Conservation (phyloP, 2,113 vertebrate genomes). For the Chlamydotis undulata region DNA sequence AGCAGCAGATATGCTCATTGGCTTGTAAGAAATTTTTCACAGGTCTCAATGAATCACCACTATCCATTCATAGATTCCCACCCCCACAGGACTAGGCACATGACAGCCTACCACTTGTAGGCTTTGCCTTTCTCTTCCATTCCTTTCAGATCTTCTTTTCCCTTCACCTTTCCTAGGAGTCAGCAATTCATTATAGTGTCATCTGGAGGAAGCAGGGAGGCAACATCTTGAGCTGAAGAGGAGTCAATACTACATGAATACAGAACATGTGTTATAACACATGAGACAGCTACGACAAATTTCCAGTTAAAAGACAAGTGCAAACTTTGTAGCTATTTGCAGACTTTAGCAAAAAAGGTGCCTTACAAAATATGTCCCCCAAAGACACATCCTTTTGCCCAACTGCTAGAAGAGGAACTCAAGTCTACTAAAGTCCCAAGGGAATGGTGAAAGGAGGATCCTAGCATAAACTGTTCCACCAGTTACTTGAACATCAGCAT, state of each 20-base stretch:
- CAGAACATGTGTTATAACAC: neutral
- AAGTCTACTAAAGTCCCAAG: neutral
- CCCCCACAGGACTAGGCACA: too few species aligned
- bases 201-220: neutral
- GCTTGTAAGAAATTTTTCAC: neutral
- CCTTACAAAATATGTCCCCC: neutral
- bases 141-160: neutral
- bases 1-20: neutral
- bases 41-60: neutral
- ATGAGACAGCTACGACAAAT: neutral
- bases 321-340: neutral
- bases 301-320: neutral
- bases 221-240: neutral
- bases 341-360: neutral
- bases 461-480: neutral
- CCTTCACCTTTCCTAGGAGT: neutral
- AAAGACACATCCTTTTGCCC: neutral
- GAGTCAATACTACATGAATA: neutral
- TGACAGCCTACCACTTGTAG: neutral
- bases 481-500: neutral
- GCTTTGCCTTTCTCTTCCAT: neutral
- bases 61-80: neutral
- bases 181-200: neutral
- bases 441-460: neutral
- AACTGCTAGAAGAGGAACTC: neutral